Conservation (phyloP, 1,140 invertebrate species). For the Trigoniulus corallinus region DNA sequence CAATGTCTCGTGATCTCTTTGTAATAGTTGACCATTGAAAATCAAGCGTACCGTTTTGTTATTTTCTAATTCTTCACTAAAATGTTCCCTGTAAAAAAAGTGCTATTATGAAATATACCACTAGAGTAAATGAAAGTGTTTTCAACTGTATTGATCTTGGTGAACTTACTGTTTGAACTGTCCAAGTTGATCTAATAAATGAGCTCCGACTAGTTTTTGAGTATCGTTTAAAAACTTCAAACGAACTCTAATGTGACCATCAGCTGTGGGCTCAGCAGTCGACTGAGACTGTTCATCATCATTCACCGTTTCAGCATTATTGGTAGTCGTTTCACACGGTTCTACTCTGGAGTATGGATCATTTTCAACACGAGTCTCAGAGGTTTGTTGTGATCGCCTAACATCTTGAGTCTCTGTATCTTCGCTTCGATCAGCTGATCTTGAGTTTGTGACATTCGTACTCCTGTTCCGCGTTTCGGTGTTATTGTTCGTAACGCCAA, state of each 20-base stretch:
- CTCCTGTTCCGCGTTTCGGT: background rate
- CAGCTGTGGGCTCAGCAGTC: background rate
- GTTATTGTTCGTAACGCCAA: background rate
- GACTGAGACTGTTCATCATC: background rate
- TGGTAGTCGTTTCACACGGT: background rate
- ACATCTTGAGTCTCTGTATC: background rate
- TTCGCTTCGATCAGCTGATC: background rate
- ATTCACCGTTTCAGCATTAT: background rate
- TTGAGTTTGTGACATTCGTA: background rate
- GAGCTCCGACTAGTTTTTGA: conserved; percentile 56
- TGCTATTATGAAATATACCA: too few species aligned
- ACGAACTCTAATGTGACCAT: conserved; percentile 46
- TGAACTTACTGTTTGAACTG: conserved; percentile 63
- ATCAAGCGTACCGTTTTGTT: conserved; percentile 65
- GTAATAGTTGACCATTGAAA: conserved; percentile 68
- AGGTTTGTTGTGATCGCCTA: background rate
- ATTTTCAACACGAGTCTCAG: background rate
- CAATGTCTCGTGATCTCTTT: conserved; percentile 54
- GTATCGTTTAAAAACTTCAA: conserved; percentile 77
- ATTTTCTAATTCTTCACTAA: conserved; percentile 51
- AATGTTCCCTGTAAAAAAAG: conserved; percentile 50
- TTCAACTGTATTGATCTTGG: background rate
- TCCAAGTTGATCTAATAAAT: conserved; percentile 51
- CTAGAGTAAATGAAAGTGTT: background rate
- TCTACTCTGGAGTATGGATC: background rate